Base-by-base conservation (phyloP, 23 tunicate species). In the Diplosoma virens region DNA sequence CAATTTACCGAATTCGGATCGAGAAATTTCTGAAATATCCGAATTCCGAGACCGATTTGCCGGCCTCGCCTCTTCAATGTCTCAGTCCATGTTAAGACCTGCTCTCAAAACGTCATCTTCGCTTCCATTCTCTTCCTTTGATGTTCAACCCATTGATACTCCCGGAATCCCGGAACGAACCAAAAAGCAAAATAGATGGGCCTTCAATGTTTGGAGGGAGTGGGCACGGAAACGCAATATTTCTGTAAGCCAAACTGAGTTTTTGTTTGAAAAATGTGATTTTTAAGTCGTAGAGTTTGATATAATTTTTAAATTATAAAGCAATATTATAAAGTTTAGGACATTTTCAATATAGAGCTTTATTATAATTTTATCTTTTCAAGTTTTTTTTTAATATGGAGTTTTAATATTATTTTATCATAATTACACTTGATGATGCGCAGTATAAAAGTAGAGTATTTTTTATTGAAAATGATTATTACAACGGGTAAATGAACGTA, bases 131-230 rank as follows among this genome's bases (percentile, higher is more conserved):
- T 58, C 69, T 59, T 24, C 35, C 22, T 85, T 58, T 41, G 93
- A 92, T 23, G 93, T 92, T 14, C 84, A 84, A 58, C 88, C 97
- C 21, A 82, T 52, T 5, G 97, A 92, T 26, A 71, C 92, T 17
- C 97, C 97, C 4, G 97, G 97, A 32, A 92, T 92, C 4, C 97
- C 97, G 20, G 97, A 92, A 69, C 63, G 97, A 37, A 92, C 97
- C 7, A 92, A 92, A 58, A 92, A 92, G 34, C 97, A 92, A 47
- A 92, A 92, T 34, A 76, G 97, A 26, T 92, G 97, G 97, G 91
- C 97, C 9, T 92, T 92, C 79, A 92, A 92, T 64, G 97, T 92
- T 14, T 92, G 97, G 97, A 71, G 97, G 53, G 97, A 92, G 59
- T 92, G 97, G 97, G 97, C 97, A 5, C 36, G 89, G 26, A 92